phyloP scores from a whole-genome alignment of 1,140 invertebrate species.

The Atta cephalotes region DNA sequence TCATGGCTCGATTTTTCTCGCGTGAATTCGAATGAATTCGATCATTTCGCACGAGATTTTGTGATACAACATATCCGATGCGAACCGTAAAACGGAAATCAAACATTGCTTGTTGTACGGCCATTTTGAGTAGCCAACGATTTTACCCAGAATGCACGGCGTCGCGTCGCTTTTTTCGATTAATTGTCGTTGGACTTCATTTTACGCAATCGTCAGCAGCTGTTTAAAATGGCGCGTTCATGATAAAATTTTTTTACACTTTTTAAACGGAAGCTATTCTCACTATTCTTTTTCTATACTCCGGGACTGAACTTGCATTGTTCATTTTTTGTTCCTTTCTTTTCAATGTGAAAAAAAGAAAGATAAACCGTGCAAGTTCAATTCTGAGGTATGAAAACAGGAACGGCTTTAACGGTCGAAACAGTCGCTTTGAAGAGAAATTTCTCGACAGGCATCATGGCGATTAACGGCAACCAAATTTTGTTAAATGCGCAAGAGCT shows the following conservation, averaged over 20 bases:
- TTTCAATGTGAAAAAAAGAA: no score
- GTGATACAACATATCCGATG: no score
- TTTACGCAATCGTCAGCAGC: conserved; percentile 44
- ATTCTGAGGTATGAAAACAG: no score
- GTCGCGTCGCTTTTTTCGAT: conserved; percentile 64
- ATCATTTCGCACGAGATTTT: neutral
- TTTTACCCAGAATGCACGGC: conserved; percentile 79
- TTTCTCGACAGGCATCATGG: neutral
- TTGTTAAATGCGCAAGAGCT: neutral
- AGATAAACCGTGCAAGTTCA: no score
- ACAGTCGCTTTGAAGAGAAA: neutral
- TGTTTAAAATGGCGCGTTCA: conserved; percentile 10
- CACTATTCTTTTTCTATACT: no score
- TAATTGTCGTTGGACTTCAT: neutral
- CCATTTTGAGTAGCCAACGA: conserved; percentile 78
- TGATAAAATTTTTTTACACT: neutral
- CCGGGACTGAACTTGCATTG: no score
- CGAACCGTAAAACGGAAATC: conserved; percentile 61
- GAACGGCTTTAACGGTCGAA: neutral
- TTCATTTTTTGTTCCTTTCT: no score
- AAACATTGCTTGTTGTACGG: conserved; percentile 49
- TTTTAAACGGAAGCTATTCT: neutral
- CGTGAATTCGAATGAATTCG: neutral
- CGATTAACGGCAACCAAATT: neutral
- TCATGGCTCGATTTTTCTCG: neutral